Percentiles rank a stretch among this genome's conserved stretches.
These are phyloP conservation scores for Silvanus unidentatus DNA, from an alignment of 2,888 invertebrate species.

Conservation along the genomic window DNA sequence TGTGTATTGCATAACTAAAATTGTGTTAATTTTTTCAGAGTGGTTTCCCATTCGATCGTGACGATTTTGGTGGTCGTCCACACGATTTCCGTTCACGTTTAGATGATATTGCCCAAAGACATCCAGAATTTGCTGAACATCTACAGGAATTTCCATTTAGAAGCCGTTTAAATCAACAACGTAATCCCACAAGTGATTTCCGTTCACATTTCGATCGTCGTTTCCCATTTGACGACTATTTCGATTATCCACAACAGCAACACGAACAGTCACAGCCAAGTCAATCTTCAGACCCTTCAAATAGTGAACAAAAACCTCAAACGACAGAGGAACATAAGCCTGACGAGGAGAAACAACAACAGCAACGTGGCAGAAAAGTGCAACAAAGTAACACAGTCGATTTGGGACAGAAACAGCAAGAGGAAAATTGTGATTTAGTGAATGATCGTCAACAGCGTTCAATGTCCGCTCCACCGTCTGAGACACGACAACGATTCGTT, in stretches of 20 bases:
- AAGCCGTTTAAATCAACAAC: constrained; percentile 39
- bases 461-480: constrained; percentile 77
- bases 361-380: constrained; percentile 20
- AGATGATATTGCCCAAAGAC: constrained; percentile 65
- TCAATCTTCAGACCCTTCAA: background rate
- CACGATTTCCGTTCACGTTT: constrained; percentile 53
- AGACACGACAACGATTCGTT: constrained; percentile 42
- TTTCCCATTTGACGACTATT: constrained; percentile 42
- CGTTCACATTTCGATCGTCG: constrained; percentile 46
- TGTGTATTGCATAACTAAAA: background rate
- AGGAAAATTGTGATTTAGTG: constrained; percentile 35
- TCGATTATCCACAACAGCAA: constrained; percentile 23
- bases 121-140: constrained; percentile 70
- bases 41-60: constrained; percentile 65
- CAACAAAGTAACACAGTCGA: constrained; percentile 68
- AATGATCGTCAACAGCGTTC: constrained; percentile 62
- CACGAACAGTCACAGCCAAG: background rate
- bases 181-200: constrained; percentile 48
- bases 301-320: background rate
- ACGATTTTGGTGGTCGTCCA: constrained; percentile 37
- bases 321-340: background rate
- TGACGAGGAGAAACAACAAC: constrained; percentile 5
- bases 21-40: constrained; percentile 43
- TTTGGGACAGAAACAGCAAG: constrained; percentile 62
- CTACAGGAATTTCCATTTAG: constrained; percentile 44